Evolutionary conservation across 2,888 invertebrate genomes (phyloP).

Genomic region (Petrophora chlorosata): DNA sequence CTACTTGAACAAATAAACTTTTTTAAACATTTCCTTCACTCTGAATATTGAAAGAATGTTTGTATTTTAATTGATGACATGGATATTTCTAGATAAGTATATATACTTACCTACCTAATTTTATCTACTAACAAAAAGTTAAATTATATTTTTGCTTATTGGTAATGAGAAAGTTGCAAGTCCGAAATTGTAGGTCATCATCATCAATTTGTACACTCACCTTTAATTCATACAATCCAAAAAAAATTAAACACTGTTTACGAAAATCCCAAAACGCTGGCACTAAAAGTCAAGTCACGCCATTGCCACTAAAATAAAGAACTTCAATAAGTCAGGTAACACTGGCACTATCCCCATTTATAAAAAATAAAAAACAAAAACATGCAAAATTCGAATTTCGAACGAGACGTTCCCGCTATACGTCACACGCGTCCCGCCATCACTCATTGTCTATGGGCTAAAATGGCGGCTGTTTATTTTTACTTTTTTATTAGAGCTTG

Average conservation of each 20-base stretch:
- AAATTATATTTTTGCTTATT: too few species aligned
- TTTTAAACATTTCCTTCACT: too few species aligned
- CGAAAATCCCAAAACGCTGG: background rate
- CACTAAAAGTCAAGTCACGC: conserved; percentile 7
- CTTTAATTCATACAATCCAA: background rate
- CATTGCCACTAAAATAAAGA: conserved; percentile 1
- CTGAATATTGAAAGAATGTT: too few species aligned
- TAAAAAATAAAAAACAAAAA: conserved; percentile 12
- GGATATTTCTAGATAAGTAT: too few species aligned
- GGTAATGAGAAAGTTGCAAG: too few species aligned
- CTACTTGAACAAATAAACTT: too few species aligned
- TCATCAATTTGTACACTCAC: too few species aligned
- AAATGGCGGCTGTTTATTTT: conserved; percentile 71
- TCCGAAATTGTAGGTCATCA: too few species aligned
- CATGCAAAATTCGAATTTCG: conserved; percentile 37
- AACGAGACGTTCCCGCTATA: conserved; percentile 32
- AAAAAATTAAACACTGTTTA: background rate
- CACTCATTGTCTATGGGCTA: conserved; percentile 62
- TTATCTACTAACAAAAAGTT: too few species aligned
- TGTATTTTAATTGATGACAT: too few species aligned
- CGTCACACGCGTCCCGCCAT: conserved; percentile 62
- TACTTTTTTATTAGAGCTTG: conserved; percentile 48
- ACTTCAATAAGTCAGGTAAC: conserved; percentile 2
- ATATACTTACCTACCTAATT: too few species aligned
- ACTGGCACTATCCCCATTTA: conserved; percentile 11